These are phyloP conservation scores for Meteorus colon DNA, from an alignment of 2,888 invertebrate species.

Conservation along the genomic window DNA sequence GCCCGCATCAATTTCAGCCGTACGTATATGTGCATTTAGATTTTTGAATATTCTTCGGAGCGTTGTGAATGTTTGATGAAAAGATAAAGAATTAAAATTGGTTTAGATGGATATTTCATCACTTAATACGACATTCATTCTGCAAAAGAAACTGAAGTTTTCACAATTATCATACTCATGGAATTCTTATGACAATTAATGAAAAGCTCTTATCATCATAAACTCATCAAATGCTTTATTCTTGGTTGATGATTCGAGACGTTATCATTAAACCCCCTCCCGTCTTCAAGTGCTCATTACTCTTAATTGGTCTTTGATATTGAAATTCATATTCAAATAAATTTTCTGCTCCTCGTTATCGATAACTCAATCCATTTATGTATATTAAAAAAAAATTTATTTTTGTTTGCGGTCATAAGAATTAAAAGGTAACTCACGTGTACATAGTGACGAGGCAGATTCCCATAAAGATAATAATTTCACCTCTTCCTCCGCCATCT, in stretches of 20 bases:
- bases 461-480: slow-evolving; percentile 54
- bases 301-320: no score
- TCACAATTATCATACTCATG: no score
- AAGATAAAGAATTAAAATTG: no score
- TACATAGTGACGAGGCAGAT: slow-evolving; percentile 64
- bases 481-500: background rate
- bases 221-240: no score
- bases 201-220: no score
- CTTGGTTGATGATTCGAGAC: no score
- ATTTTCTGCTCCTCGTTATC: background rate
- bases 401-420: background rate
- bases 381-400: slow-evolving; percentile 20
- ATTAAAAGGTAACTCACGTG: slow-evolving; percentile 37
- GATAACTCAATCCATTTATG: slow-evolving; percentile 5
- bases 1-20: slow-evolving; percentile 59
- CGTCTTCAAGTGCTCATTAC: background rate
- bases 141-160: no score
- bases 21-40: slow-evolving; percentile 8
- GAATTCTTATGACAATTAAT: no score
- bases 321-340: no score
- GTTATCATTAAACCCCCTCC: background rate
- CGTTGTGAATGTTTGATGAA: background rate
- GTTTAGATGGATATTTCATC: no score
- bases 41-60: background rate
- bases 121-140: no score